Conservation (phyloP, 2,888 invertebrate genomes). For the Tyria jacobaeae region DNA sequence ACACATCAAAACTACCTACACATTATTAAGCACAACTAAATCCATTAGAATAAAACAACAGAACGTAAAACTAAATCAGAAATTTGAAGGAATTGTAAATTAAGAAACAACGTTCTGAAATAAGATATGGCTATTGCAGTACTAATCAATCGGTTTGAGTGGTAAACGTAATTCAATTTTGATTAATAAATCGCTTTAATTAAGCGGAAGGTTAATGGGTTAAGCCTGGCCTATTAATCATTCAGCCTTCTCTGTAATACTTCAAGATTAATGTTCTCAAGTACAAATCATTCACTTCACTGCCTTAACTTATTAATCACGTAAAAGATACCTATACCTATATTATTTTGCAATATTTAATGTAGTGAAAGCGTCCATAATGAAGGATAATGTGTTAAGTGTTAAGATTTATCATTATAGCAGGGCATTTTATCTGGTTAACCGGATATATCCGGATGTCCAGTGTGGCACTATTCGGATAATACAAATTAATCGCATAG, state of each 20-base stretch:
- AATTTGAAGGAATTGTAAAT: background rate
- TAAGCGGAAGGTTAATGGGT: slow-evolving; percentile 28
- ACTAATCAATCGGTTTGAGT: slow-evolving; percentile 17
- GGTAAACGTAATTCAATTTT: slow-evolving; percentile 28
- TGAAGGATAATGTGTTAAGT: no score
- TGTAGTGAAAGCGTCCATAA: slow-evolving; percentile 1
- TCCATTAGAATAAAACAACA: no score
- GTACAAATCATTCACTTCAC: slow-evolving; percentile 29
- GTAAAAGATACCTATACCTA: background rate
- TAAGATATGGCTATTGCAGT: background rate
- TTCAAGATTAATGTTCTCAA: slow-evolving; percentile 27
- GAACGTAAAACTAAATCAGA: no score
- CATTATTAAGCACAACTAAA: no score
- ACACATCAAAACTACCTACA: no score
- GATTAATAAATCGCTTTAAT: slow-evolving; percentile 29
- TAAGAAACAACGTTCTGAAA: background rate
- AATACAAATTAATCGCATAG: no score
- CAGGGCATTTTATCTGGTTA: no score
- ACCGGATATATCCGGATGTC: no score
- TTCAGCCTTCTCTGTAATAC: slow-evolving; percentile 19
- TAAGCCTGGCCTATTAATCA: slow-evolving; percentile 29
- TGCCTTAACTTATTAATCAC: slow-evolving; percentile 7
- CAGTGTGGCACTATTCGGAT: no score
- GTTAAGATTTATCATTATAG: no score
- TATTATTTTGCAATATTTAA: slow-evolving; percentile 4